Conservation (phyloP, 1,140 invertebrate genomes). For the Caenorhabditis inopinata region DNA sequence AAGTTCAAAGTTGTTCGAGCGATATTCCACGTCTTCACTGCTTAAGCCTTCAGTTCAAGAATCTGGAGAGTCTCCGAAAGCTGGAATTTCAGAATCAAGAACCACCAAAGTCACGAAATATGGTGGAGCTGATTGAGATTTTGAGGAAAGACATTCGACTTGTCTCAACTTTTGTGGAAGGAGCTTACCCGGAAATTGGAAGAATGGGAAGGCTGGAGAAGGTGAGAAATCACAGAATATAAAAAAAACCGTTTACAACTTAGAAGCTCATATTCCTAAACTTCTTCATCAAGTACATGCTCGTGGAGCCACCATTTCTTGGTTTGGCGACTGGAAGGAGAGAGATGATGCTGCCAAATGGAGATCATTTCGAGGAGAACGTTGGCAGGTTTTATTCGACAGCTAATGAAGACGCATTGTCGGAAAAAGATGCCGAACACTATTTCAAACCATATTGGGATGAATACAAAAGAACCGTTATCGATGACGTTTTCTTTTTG, state of each 20-base stretch:
- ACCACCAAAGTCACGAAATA: slow-evolving; percentile 5
- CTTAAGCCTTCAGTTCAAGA: not conserved
- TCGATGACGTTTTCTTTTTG: slow-evolving; percentile 7
- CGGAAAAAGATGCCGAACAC: not conserved
- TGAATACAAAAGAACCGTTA: slow-evolving; percentile 5
- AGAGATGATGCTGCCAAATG: not conserved
- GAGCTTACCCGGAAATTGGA: not conserved
- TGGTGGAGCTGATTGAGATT: slow-evolving; percentile 11
- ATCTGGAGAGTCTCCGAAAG: slow-evolving; percentile 12
- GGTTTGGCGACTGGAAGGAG: not conserved
- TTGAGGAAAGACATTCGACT: not conserved
- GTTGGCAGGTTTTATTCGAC: not conserved
- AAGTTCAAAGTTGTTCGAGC: not conserved
- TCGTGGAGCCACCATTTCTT: slow-evolving; percentile 8
- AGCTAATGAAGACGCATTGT: not conserved
- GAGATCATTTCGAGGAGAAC: not conserved
- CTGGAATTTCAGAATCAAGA: slow-evolving; percentile 11
- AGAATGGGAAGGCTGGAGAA: not conserved
- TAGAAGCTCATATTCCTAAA: not conserved
- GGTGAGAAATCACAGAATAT: not conserved
- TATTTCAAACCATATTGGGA: slow-evolving; percentile 12
- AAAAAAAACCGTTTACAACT: not conserved
- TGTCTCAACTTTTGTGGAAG: not conserved
- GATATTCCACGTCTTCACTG: not conserved
- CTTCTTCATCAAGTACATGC: slow-evolving; percentile 19